Base-by-base conservation (phyloP, 2,113 vertebrate species). In the Macrotus californicus region DNA sequence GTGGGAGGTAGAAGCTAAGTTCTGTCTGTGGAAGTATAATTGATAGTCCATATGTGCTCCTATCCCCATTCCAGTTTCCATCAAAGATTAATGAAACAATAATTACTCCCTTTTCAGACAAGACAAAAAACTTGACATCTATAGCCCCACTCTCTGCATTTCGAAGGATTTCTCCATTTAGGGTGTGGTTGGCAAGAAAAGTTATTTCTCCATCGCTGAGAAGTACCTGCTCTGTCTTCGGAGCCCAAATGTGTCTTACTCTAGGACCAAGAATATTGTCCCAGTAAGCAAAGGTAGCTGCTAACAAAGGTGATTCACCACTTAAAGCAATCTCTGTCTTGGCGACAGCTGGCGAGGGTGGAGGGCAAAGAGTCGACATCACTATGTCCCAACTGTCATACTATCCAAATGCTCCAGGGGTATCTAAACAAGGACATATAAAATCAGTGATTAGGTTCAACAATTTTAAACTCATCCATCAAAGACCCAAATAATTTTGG, bases 241-340 rank as follows among this genome's bases (percentile, higher is more conserved):
- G 99, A 16, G 98, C 98, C 99, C 99, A 99, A 97, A 99, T 99
- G 95, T 99, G 99, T 41, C 99, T 98, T 84, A 99, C 99, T 54
- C 99, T 98, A 2, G 99, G 99, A 7, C 99, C 99, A 94, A 99
- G 98, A 97, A 99, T 99, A 97, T 99, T 99, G 98, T 99, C 99
- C 99, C 99, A 99, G 98, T 99, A 99, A 92, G 99, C 99, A 92
- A 99, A 99, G 82, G 99, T 99, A 82, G 99, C 99, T 93, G 99
- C 99, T 88, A 99, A 93, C 75, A 99, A 97, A 3, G 99, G 99
- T n/a, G 99, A 99, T 96, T 99, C 98, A 50, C 99, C 99, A 85
- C 98, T 99, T 39, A 99, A 94, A 1, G 98, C 95, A 19, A 99
- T 99, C 97, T 99, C 99, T 54, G 99, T 99, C 98, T 99, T 99